A percentile compares a stretch with the other conserved stretches of the same genome.
Conservation (phyloP, 2,888 invertebrate genomes). For the Zhengitettix transpicula region DNA sequence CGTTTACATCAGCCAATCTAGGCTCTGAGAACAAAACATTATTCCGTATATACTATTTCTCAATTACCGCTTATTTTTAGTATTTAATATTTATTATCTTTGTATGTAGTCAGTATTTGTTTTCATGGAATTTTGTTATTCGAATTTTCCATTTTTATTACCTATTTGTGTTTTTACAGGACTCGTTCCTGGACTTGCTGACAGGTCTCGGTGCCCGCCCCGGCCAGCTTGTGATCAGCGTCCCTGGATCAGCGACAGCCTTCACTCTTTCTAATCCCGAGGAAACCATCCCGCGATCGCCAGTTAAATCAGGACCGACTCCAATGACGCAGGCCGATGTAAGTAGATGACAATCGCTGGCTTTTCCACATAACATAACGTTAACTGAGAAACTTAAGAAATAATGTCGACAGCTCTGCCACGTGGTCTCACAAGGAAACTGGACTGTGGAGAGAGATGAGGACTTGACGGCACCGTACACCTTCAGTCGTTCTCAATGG, state of each 20-base stretch:
- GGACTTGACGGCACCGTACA: conserved; percentile 60
- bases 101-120: too few species aligned
- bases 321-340: conserved; percentile 40
- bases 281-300: conserved; percentile 52
- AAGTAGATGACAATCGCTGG: conserved; percentile 3
- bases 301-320: conserved; percentile 38
- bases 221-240: conserved; percentile 49
- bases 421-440: conserved; percentile 33
- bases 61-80: too few species aligned
- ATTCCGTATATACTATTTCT: too few species aligned
- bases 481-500: conserved; percentile 55
- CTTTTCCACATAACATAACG: too few species aligned
- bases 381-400: too few species aligned
- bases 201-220: conserved; percentile 53
- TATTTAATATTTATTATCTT: too few species aligned
- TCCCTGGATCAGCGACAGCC: conserved; percentile 50
- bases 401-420: conserved; percentile 28
- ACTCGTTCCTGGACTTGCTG: conserved; percentile 56
- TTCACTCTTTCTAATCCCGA: conserved; percentile 47
- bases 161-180: conserved; percentile 32
- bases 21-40: too few species aligned
- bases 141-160: too few species aligned
- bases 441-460: conserved; percentile 65
- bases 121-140: too few species aligned
- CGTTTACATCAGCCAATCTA: not conserved